Base-by-base conservation (phyloP, 2,888 invertebrate genomes). In the Spodoptera littoralis region DNA sequence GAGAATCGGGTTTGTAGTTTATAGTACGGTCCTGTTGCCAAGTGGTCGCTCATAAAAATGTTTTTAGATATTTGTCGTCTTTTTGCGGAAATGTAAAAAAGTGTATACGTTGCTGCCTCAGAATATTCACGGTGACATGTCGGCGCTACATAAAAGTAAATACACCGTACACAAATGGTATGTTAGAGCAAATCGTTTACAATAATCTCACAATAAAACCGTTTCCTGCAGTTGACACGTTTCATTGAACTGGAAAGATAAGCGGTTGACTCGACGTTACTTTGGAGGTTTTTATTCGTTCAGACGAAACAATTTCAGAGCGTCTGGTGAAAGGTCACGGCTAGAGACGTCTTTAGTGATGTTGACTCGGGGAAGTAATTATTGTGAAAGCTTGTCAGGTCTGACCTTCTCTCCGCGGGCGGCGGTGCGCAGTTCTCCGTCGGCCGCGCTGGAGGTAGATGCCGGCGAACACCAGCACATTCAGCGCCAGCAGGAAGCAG, bases 391-490 rank as follows among this genome's bases (percentile, higher is more conserved):
- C 41, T 45, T 70, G 47, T 44, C 12, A 11, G 24, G 24, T 1
- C 64, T 76, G 47, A 92, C 92, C 92, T 77, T 91, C 91, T 72
- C 91, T 84, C 46, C 89, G 76, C 0, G 88, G 86, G 22, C 90
- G 81, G 65, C 90, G 84, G 63, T 83, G 88, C 8, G 87, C 80
- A 24, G 87, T 84, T 42, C 87, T 80, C 11, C 96, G 95, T 1
- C 96, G 92, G 43, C 96, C 96, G n/a, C 97, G 90, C 84, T 97
- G 97, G 76, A 97, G 96, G 86, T 97, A 97, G 80, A 97, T 97
- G 3, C 97, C 97, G 1, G 97, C 97, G 83, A 97, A 97, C 73
- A 97, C 97, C 64, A 97, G 90, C 93, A 97, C 96, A 87, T 97
- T 97, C 27, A 97, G 94, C 2, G 97, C 95, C 24, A 97, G 90